Evolutionary conservation across 1,140 invertebrate species (phyloP), one percentile per base, ranked within the genome.

Genomic region (Copidosoma floridanum): DNA sequence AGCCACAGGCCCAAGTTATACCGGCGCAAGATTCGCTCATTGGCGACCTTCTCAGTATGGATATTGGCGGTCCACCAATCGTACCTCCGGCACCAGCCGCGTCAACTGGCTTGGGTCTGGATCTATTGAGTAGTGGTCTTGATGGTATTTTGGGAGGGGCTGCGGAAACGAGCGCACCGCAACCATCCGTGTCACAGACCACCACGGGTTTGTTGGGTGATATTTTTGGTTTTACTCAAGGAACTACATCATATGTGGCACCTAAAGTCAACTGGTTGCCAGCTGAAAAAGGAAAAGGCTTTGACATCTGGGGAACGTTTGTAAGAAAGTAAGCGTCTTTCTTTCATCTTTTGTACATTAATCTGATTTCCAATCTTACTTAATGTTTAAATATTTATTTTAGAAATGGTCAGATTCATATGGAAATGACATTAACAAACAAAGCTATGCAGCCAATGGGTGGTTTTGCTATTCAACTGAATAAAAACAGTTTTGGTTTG

Each of bases 401-500:
- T 32, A 88, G 92, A 68, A 89, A 86, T 72, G 92, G 91, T 5
- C 89, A 92, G 77, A 89, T 98, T 35, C 87, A 85, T 56, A 98
- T 99, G 94, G 97, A 99, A 70, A 88, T 99, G 85, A 96, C 92
- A 1, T 90, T 99, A 68, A 93, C 88, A 37, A 99, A 99, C 79
- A 96, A 95, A 82, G 96, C 97, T 2, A 97, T 99, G 94, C 95
- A 98, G 71, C 89, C 95, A 14, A 97, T 99, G 92, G 87, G 83
- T 66, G 90, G 88, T 8, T 99, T 99, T 82, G 97, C 97, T 26
- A 93, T 99, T 76, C 97, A 99, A 74, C 88, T 99, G 64, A 99
- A 99, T 78, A 99, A 98, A 82, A 99, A 99, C 80, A 97, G 95
- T 80, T 99, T 99, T 82, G 97, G 96, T 37, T 75, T 99, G 48